A percentile compares a stretch with the other conserved stretches of the same genome.
Conservation (phyloP, 2,888 invertebrate genomes). For the Drosophila emarginata region DNA sequence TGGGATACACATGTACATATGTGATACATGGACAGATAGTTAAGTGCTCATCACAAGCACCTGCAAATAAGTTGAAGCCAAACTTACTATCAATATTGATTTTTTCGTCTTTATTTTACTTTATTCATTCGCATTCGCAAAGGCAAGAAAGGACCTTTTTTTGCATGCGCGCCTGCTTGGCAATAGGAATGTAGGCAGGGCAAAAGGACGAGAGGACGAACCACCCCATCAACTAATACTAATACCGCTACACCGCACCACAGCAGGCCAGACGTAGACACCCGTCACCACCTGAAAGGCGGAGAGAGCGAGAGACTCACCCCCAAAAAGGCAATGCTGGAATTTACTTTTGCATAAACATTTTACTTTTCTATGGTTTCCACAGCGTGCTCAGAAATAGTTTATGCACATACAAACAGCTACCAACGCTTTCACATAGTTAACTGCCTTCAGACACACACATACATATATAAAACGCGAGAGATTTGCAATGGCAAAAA, state of each 20-base stretch:
- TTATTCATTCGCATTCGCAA: conserved; percentile 53
- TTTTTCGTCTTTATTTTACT: conserved; percentile 58
- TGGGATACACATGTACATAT: conserved; percentile 8
- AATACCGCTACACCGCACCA: conserved; percentile 2
- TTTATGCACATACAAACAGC: conserved; percentile 14
- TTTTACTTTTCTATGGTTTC: conserved; percentile 69
- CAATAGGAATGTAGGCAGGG: conserved; percentile 44
- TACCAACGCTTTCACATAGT: conserved; percentile 16
- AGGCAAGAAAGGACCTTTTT: conserved; percentile 32
- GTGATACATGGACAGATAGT: conserved; percentile 7
- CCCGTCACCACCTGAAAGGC: conserved; percentile 31
- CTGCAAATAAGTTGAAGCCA: conserved; percentile 24
- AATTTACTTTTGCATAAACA: conserved; percentile 75
- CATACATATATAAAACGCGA: conserved; percentile 15
- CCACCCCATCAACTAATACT: conserved; percentile 40
- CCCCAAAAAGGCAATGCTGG: conserved; percentile 61
- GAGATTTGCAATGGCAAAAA: conserved; percentile 36
- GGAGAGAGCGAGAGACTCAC: conserved; percentile 42
- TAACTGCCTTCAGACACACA: conserved; percentile 15
- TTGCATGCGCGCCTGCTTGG: conserved; percentile 41
- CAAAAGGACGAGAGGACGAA: conserved; percentile 32
- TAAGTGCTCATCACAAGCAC: conserved; percentile 7
- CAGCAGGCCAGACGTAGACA: conserved; percentile 5
- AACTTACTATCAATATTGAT: conserved; percentile 65
- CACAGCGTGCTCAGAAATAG: conserved; percentile 33